phyloP scores from a whole-genome alignment of 2,888 invertebrate species.

The Caenorhabditis sp. region DNA sequence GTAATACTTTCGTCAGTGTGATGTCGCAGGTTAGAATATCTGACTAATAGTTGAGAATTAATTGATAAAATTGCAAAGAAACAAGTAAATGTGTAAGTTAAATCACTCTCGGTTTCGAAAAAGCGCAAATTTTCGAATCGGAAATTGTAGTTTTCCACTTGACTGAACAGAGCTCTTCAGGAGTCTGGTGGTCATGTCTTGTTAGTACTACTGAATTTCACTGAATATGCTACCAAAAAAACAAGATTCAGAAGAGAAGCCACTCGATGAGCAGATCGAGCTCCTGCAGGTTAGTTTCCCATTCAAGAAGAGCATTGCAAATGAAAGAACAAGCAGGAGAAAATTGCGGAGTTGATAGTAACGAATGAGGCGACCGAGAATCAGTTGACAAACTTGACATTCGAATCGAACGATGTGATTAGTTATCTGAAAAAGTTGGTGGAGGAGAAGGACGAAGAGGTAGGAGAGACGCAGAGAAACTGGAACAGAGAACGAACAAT shows the following conservation, averaged over 20 bases:
- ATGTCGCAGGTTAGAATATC: neutral
- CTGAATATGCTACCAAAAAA: slow-evolving; percentile 40
- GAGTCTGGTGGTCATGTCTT: neutral
- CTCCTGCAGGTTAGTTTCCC: slow-evolving; percentile 43
- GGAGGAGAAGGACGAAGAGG: slow-evolving; percentile 67
- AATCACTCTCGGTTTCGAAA: neutral
- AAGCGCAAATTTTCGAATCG: neutral
- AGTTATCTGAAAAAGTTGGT: slow-evolving; percentile 64
- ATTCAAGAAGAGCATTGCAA: neutral
- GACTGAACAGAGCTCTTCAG: neutral
- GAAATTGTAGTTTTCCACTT: slow-evolving; percentile 3
- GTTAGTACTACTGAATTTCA: neutral
- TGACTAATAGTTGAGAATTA: too few species aligned
- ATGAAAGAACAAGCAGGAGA: slow-evolving; percentile 51
- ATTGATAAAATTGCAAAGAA: neutral
- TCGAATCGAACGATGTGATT: slow-evolving; percentile 72
- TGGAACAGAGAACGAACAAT: slow-evolving; percentile 21
- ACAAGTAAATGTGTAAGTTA: neutral
- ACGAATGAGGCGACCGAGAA: slow-evolving; percentile 64
- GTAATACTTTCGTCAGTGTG: neutral
- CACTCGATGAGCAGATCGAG: slow-evolving; percentile 59
- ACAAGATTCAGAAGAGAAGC: slow-evolving; percentile 55
- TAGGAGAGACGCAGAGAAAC: slow-evolving; percentile 9
- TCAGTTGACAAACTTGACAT: slow-evolving; percentile 65
- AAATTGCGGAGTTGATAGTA: slow-evolving; percentile 66